phyloP scores from a whole-genome alignment of 2,113 vertebrate genomes.

The Mesembrinibis cayennensis region DNA sequence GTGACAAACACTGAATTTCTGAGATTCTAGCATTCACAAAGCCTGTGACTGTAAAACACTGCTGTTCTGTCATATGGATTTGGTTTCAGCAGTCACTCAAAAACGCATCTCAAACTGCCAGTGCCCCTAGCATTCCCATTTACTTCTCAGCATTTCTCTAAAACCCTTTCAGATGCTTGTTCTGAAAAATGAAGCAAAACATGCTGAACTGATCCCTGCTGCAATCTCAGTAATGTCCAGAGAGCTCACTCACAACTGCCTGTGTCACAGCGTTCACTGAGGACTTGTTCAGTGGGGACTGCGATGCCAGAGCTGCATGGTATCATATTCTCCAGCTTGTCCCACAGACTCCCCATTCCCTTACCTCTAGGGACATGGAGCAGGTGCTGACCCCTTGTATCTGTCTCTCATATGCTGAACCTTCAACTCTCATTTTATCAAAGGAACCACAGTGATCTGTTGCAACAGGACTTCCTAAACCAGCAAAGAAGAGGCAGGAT shows the following conservation, averaged over 20 bases:
- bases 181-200: neutral
- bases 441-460: neutral
- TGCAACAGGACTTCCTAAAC: neutral
- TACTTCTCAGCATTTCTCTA: neutral
- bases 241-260: neutral
- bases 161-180: neutral
- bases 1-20: neutral
- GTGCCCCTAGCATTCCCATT: neutral
- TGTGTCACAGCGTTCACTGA: neutral
- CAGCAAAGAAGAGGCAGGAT: neutral
- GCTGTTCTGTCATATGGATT: neutral
- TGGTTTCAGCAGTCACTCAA: neutral
- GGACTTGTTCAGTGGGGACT: neutral
- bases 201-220: neutral
- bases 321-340: neutral
- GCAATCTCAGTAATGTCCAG: neutral
- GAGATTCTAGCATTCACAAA: neutral
- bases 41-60: neutral
- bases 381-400: neutral
- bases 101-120: neutral
- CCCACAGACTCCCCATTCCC: neutral
- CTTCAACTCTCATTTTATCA: neutral
- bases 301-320: neutral
- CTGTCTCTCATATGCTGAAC: neutral
- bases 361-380: neutral